phyloP scores from a whole-genome alignment of 2,113 vertebrate genomes.

The Microtus richardsoni region DNA sequence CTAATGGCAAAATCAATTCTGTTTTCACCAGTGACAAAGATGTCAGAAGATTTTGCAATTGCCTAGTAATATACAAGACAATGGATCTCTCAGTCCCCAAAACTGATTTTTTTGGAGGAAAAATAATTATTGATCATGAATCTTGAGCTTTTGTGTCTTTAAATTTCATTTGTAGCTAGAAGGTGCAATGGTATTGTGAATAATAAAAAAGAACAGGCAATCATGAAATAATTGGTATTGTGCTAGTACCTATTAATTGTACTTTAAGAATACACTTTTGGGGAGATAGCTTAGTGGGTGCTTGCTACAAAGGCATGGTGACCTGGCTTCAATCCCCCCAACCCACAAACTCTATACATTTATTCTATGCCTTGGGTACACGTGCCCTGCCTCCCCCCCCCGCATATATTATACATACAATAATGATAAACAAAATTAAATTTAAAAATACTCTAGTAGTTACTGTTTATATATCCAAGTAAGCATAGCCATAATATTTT shows the following conservation, averaged over 20 bases:
- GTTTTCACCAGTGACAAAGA: constrained; percentile 4
- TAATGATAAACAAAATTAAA: neutral
- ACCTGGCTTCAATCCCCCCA: neutral
- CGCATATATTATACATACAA: neutral
- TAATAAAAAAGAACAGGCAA: neutral
- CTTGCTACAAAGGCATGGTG: too few species aligned
- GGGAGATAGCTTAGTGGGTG: neutral
- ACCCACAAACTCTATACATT: neutral
- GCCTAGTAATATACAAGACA: neutral
- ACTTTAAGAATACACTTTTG: neutral
- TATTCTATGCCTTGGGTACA: neutral
- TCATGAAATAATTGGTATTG: neutral
- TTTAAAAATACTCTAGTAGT: neutral
- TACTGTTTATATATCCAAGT: neutral
- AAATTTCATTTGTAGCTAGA: neutral
- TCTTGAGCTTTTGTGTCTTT: constrained; percentile 5
- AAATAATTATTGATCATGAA: neutral
- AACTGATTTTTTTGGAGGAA: neutral
- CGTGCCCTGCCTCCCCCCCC: too few species aligned
- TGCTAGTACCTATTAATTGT: neutral
- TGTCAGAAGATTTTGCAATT: neutral
- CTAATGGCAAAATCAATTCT: constrained; percentile 5
- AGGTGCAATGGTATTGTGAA: neutral
- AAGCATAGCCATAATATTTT: neutral
- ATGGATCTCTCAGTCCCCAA: neutral